Percentiles rank a stretch among this genome's conserved stretches.
Evolutionary conservation across 2,113 vertebrate genomes (phyloP).

Genomic region (Heteronetta atricapilla): DNA sequence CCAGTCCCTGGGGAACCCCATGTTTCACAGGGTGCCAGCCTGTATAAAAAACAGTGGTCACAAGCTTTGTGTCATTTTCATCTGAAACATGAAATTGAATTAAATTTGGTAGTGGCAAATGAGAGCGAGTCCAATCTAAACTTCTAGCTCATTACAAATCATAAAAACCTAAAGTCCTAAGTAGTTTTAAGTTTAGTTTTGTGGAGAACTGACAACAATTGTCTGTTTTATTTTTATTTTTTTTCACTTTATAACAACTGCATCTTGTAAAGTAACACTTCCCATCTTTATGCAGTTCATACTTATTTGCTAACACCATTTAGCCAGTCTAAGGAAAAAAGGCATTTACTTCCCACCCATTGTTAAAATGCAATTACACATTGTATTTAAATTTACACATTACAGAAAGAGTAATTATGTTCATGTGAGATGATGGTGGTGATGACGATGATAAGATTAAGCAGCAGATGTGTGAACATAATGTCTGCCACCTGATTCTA

Average conservation of each 20-base stretch:
- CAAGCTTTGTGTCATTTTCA: not conserved
- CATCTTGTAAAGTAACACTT: not conserved
- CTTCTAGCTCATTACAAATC: not conserved
- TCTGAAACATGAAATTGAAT: not conserved
- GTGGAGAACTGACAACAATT: not conserved
- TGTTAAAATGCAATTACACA: conserved; percentile 29
- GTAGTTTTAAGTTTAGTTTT: not conserved
- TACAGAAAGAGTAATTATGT: conserved; percentile 2
- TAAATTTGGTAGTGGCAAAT: not conserved
- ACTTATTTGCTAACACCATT: not conserved
- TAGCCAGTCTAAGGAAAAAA: not conserved
- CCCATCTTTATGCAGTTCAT: not conserved
- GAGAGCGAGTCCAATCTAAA: not conserved
- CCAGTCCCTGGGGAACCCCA: too few species aligned
- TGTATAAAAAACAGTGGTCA: not conserved
- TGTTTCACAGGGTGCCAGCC: too few species aligned
- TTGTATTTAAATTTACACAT: conserved; percentile 10
- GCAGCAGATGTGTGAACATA: not conserved
- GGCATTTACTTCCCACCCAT: not conserved
- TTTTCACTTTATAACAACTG: not conserved
- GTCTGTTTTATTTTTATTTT: not conserved
- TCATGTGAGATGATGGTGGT: not conserved
- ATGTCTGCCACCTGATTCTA: not conserved
- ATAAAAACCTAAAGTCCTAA: not conserved
- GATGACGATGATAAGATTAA: not conserved